phyloP scores from a whole-genome alignment of 2,888 invertebrate genomes.

The Tetramorium bicarinatum region DNA sequence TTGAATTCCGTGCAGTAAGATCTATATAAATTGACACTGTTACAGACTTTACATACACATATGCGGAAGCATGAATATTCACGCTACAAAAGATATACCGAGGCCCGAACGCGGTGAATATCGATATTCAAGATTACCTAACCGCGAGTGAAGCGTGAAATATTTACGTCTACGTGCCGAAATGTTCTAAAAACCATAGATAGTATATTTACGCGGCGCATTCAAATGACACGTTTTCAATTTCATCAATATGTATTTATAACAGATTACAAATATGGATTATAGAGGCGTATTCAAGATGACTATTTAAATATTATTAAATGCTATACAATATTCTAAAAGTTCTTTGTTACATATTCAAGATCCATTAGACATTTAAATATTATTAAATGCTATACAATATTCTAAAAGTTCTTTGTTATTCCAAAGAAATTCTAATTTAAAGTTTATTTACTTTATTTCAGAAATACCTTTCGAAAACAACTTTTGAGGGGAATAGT shows the following conservation, averaged over 20 bases:
- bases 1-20: slow-evolving; percentile 30
- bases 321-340: background rate
- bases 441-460: background rate
- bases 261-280: too few relatives aligned
- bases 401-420: background rate
- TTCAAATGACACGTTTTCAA: slow-evolving; percentile 43
- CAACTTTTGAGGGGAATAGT: background rate
- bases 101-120: slow-evolving; percentile 16
- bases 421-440: background rate
- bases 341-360: background rate
- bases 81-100: slow-evolving; percentile 43
- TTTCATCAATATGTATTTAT: too few relatives aligned
- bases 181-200: slow-evolving; percentile 48
- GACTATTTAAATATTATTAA: background rate
- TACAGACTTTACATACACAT: slow-evolving; percentile 40
- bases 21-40: slow-evolving; percentile 47
- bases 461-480: background rate
- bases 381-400: background rate
- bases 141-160: slow-evolving; percentile 43
- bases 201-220: slow-evolving; percentile 24
- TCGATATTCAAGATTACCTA: slow-evolving; percentile 49
- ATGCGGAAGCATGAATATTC: slow-evolving; percentile 45
- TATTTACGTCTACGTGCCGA: slow-evolving; percentile 44
- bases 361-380: background rate
- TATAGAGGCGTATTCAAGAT: background rate